Evolutionary conservation across 2,888 invertebrate species (phyloP).

Genomic region (Plagodis pulveraria): DNA sequence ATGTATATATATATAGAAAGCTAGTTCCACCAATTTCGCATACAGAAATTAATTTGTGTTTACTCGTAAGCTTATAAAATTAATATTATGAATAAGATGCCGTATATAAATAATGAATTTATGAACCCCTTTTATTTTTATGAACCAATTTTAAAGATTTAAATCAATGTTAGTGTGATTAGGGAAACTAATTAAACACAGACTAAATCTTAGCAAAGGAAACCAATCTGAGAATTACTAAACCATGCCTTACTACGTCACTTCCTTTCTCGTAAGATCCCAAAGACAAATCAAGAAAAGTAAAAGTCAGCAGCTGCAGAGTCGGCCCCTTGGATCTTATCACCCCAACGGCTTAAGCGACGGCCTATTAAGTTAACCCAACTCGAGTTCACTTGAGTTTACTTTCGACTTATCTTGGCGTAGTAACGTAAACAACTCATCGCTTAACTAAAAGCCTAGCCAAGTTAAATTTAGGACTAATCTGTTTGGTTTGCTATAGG

Average conservation of each 20-base stretch:
- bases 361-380: slow-evolving; percentile 29
- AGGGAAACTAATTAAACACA: too few relatives aligned
- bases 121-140: too few relatives aligned
- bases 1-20: too few relatives aligned
- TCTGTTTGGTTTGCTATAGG: slow-evolving; percentile 29
- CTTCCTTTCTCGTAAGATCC: background rate
- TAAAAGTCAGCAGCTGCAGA: slow-evolving; percentile 12
- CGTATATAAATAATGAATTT: too few relatives aligned
- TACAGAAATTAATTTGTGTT: too few relatives aligned
- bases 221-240: too few relatives aligned
- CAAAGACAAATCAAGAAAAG: slow-evolving; percentile 6
- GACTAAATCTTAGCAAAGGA: too few relatives aligned
- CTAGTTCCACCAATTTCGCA: too few relatives aligned
- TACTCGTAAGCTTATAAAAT: too few relatives aligned
- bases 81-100: too few relatives aligned
- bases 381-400: slow-evolving; percentile 29
- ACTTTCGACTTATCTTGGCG: slow-evolving; percentile 36
- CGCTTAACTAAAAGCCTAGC: slow-evolving; percentile 44
- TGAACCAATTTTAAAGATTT: too few relatives aligned
- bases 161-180: too few relatives aligned
- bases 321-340: slow-evolving; percentile 17
- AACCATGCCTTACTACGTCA: background rate
- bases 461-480: slow-evolving; percentile 41
- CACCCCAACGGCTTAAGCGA: slow-evolving; percentile 18
- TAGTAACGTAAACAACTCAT: slow-evolving; percentile 39